Base-by-base conservation (phyloP, 2,113 vertebrate species). In the Syngnathoides biaculeatus region DNA sequence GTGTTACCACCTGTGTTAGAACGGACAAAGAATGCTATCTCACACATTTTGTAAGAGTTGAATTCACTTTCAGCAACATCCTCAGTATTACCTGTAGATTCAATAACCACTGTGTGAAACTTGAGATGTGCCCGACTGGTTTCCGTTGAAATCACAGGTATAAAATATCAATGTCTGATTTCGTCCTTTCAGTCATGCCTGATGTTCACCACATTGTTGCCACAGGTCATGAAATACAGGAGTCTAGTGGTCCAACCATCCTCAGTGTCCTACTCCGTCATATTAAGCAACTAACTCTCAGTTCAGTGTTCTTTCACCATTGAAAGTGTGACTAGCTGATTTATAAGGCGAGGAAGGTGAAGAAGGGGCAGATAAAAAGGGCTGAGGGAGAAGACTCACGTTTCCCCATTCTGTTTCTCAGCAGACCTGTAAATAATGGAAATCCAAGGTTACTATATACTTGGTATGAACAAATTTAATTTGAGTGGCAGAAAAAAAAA, bases 381-480 rank as follows among this genome's bases (percentile, higher is more conserved):
- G 52, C 56, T 35, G 56, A 69, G 71, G 79, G 66, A 75, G 74
- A 88, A 90, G 88, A 90, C 65, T 22, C 75, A 64, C 70, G 77
- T 74, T 78, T 73, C 67, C 62, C 62, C 75, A 59, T 68, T 53
- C 9, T 71, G 65, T 75, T 77, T 77, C 75, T 92, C 87, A 92
- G 86, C 92, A 92, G 56, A 93, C 92, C 92, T 92, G 82, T 7
- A 17, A 64, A 81, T 24, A 39, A 5, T 5, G 7, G 47, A 22
- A 66, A 30, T 45, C n/a, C 12, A 62, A n/a, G 14, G 5, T 6
- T 17, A 48, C 20, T 42, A 62, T 11, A 42, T n/a, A 39, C 30
- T 35, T 2, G 30, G 3, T 6, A 35, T 1, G 30, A 22, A 52
- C 20, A 52, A 42, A 42, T 42, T 13, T 42, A 42, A 3, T 5